Base-by-base conservation (phyloP, 2,113 vertebrate species). In the Cebidichthys violaceus region DNA sequence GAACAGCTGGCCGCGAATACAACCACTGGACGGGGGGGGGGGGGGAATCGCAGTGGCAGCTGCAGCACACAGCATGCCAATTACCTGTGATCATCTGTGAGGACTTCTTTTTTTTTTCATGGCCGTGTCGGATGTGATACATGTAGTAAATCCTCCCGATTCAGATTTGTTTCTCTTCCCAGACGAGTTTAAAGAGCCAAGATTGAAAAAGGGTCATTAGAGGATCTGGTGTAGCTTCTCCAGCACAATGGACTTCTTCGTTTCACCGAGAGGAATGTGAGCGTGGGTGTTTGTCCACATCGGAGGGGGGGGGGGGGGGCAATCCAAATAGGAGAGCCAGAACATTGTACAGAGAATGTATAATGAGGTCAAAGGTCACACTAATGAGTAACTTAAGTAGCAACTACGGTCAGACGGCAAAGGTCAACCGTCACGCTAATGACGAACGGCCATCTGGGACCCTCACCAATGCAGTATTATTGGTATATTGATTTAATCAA, bases 311-410 rank as follows among this genome's bases (percentile, higher is more conserved):
- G 29, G 29, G 29, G 31, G 1, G 14, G 39, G 24, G 8, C 1
- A 1, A 24, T 43, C 11, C 41, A 67, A 45, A 47, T 0, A 39
- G 35, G 55, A 37, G 6, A 31, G 33, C 3, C 11, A 33, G 76
- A 60, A 69, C 22, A 79, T 3, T 9, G 41, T 33, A 71, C 27
- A 67, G 70, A 75, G 37, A 57, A 59, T 85, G 72, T 75, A 71
- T 74, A 90, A 65, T 75, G 73, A 90, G 83, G 82, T 84, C 83
- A 87, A 59, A 84, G 80, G 84, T 89, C 41, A 2, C 64, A 60
- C 73, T 47, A 79, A 87, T 70, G 54, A 83, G 29, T 50, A 11
- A 78, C 57, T 79, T 59, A 74, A 78, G 62, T 24, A 22, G 41
- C 18, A 35, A 29, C 61, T 47, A 29, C 37, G 37, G 66, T 90